Evolutionary conservation across 2,113 vertebrate species (phyloP), one percentile per base, ranked within the genome.

Genomic region (Pavo muticus): DNA sequence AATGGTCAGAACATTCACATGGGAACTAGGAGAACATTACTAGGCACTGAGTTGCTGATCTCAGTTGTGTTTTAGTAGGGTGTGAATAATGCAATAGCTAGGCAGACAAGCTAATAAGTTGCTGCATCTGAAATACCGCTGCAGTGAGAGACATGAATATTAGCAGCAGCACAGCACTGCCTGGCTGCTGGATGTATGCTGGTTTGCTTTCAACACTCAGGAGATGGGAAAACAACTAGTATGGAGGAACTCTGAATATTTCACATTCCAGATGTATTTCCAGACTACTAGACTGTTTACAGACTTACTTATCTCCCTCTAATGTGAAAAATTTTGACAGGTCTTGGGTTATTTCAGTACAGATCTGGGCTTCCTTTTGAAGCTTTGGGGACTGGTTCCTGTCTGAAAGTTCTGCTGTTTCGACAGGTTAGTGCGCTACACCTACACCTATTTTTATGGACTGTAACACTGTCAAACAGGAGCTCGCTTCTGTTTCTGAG

Each of bases 41-140:
- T 4, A 0, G 39, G 39, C 18, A 18, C 8, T 25, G 2, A 2
- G 15, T 32, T 0, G 0, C 75, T 32, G 71, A 76, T 60, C 69
- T 89, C 78, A 85, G 40, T 48, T 83, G 64, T 42, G 5, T 56
- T 65, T 29, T 9, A 4, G 6, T 37, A 27, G 42, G 30, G 7
- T 67, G 64, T 67, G 79, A 90, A 88, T 67, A 88, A 83, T 39
- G 14, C 77, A 87, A 8, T 12, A 72, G 29, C 3, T 61, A 39
- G 35, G 42, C 42, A 78, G 32, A 32, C 1, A 0, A 71, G 24
- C 27, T 64, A 6, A 4, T 40, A 17, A 6, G 78, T 37, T 54
- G 64, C 67, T 79, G 71, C 42, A 54, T 29, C 47, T 32, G 77
- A 95, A 56, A 72, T 18, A 20, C 16, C n/a, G 52, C 42, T 76